A percentile compares a stretch with the other conserved stretches of the same genome.
Conservation (phyloP, 2,113 vertebrate species). For the Australoheros scitulus region DNA sequence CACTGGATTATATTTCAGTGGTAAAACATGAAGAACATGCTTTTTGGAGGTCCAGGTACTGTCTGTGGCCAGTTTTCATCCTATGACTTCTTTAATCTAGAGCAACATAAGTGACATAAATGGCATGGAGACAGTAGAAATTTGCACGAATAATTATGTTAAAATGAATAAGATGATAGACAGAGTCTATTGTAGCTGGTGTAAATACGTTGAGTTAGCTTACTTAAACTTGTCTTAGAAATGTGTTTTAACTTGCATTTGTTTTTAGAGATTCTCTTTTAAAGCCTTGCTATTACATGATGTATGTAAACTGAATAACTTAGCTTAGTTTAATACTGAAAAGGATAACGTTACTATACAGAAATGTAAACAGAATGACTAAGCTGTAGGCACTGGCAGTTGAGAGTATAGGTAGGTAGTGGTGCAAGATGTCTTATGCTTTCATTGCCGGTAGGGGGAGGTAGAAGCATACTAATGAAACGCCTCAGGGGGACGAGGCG, state of each 20-base stretch:
- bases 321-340: not conserved
- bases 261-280: not conserved
- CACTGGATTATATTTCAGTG: not conserved
- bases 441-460: conserved; percentile 43
- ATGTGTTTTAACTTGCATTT: not conserved
- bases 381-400: fast-evolving
- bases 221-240: not conserved
- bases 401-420: not conserved
- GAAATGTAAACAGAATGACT: not conserved
- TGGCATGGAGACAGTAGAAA: no score
- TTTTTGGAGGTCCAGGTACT: not conserved
- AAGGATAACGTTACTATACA: not conserved
- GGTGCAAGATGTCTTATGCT: not conserved
- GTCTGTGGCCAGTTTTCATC: not conserved
- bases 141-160: not conserved
- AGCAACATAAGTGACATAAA: not conserved
- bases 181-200: not conserved
- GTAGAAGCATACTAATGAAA: conserved; percentile 34
- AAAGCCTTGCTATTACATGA: not conserved
- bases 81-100: not conserved
- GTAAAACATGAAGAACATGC: not conserved
- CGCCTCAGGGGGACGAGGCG: not conserved
- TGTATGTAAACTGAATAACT: not conserved
- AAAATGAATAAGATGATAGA: not conserved
- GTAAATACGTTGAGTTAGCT: not conserved